A percentile compares a stretch with the other conserved stretches of the same genome.
Conservation (phyloP, 2,797 vertebrate species). For the Gouania willdenowi region DNA sequence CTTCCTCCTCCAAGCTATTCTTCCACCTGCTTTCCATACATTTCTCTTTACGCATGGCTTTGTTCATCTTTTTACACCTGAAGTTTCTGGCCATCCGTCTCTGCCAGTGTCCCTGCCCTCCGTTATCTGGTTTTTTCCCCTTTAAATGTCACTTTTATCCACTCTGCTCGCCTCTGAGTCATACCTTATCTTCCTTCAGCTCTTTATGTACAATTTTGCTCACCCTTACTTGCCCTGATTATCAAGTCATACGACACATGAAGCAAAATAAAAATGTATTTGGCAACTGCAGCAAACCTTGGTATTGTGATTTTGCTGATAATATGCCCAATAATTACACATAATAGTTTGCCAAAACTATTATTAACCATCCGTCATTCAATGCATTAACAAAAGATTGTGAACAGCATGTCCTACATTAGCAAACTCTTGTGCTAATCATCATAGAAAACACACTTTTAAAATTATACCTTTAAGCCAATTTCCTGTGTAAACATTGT, state of each 20-base stretch:
- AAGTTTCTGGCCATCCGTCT: constrained; percentile 5
- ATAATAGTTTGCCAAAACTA: no score
- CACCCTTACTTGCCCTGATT: constrained; percentile 10
- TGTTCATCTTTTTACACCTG: constrained; percentile 1
- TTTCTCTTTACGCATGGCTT: constrained; percentile 12
- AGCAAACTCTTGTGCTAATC: no score
- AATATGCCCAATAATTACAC: no score
- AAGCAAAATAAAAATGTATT: background rate
- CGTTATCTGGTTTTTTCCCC: constrained; percentile 4
- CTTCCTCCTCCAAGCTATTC: constrained; percentile 31
- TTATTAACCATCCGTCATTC: no score
- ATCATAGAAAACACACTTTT: no score
- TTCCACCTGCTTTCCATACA: constrained; percentile 10
- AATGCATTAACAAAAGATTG: no score
- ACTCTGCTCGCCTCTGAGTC: constrained; percentile 8
- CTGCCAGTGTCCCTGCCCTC: background rate
- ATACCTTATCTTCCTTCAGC: background rate
- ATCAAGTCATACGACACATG: background rate
- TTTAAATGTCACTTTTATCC: constrained; percentile 5
- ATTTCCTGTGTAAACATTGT: no score
- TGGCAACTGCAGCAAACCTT: background rate
- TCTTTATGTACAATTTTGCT: background rate
- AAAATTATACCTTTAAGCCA: no score
- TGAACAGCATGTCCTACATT: no score
- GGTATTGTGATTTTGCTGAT: background rate